Conservation (phyloP, 1,140 invertebrate species). For the Sitobion miscanthi region DNA sequence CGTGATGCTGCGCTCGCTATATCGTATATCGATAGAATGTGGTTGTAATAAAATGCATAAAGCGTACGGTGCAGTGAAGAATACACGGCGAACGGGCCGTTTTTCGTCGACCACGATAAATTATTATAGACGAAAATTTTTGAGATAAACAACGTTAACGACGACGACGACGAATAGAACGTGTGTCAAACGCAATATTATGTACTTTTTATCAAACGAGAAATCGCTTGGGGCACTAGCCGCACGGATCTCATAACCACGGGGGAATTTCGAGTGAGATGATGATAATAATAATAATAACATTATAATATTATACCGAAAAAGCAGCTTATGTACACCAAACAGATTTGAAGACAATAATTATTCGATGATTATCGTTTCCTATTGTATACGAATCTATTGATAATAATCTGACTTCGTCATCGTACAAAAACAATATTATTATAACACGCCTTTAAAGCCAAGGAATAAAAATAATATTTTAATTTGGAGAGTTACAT, state of each 20-base stretch:
- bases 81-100: background rate
- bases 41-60: background rate
- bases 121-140: background rate
- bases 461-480: background rate
- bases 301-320: background rate
- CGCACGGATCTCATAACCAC: background rate
- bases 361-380: conserved; percentile 26
- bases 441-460: background rate
- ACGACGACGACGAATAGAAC: background rate
- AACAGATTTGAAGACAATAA: conserved; percentile 5
- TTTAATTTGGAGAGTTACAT: background rate
- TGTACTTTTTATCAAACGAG: background rate
- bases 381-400: conserved; percentile 22
- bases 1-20: background rate
- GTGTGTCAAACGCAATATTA: background rate
- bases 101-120: background rate
- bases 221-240: background rate
- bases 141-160: background rate
- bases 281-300: background rate
- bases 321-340: background rate
- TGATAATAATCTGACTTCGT: background rate
- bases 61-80: no score
- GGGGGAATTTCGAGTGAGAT: background rate
- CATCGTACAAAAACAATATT: background rate
- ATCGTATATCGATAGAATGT: background rate